These are phyloP conservation scores for Malurus leucopterus DNA, from an alignment of 2,797 vertebrate species.

Conservation along the genomic window DNA sequence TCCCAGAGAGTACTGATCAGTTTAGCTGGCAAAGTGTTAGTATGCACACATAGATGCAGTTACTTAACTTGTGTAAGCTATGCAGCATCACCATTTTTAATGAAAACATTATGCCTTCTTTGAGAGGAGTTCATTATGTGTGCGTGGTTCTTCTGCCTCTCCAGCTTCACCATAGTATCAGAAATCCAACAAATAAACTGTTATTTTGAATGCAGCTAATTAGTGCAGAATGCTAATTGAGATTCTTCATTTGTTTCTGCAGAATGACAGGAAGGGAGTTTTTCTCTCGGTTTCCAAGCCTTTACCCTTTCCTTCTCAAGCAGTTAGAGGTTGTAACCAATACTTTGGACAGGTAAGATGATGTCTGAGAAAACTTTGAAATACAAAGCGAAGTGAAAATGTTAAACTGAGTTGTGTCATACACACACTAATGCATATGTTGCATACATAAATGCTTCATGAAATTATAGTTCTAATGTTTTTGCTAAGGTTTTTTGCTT, in stretches of 20 bases:
- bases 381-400: background rate
- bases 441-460: background rate
- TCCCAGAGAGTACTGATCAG: background rate
- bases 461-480: background rate
- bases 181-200: background rate
- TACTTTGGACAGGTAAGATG: constrained; percentile 84
- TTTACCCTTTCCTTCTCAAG: constrained; percentile 90
- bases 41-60: background rate
- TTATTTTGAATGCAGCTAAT: background rate
- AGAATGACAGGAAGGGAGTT: constrained; percentile 97
- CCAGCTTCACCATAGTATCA: background rate
- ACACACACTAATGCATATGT: background rate
- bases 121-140: background rate
- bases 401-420: background rate
- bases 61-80: background rate
- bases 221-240: background rate
- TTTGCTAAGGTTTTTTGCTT: background rate
- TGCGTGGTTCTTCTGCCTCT: background rate
- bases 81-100: background rate
- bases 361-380: background rate
- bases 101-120: background rate
- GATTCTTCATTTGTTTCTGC: background rate
- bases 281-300: constrained; percentile 90
- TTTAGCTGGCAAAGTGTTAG: background rate
- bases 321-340: constrained; percentile 84